Evolutionary conservation across 2,888 invertebrate genomes (phyloP).

Genomic region (Amphimallon solstitiale): DNA sequence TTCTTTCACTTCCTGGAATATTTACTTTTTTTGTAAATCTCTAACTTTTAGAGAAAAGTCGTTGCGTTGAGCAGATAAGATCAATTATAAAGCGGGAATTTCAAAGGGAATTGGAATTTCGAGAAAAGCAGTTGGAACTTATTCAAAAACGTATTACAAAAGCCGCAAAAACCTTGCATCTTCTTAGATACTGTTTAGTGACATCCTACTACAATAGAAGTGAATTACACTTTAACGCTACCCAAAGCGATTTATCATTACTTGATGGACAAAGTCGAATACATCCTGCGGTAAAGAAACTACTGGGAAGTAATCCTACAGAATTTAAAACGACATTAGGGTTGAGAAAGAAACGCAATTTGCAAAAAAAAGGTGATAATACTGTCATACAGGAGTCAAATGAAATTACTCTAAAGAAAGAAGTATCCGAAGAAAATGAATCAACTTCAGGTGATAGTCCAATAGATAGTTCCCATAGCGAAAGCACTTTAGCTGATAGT

Average conservation of each 20-base stretch:
- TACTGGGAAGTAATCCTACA: conserved; percentile 71
- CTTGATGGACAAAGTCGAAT: conserved; percentile 64
- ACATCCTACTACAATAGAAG: conserved; percentile 71
- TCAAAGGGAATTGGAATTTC: conserved; percentile 72
- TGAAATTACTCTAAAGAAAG: conserved; percentile 11
- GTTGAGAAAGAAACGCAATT: conserved; percentile 44
- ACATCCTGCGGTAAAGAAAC: conserved; percentile 81
- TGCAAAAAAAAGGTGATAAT: conserved; percentile 37
- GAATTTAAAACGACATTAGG: conserved; percentile 25
- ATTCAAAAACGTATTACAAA: conserved; percentile 74
- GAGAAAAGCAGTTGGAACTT: conserved; percentile 76
- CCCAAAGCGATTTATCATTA: conserved; percentile 54
- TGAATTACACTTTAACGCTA: conserved; percentile 62
- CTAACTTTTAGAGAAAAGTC: conserved; percentile 59
- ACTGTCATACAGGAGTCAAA: conserved; percentile 37
- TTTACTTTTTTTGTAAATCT: conserved; percentile 20
- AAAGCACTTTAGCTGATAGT: conserved; percentile 17
- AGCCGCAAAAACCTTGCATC: conserved; percentile 68
- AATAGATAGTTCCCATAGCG: conserved; percentile 22
- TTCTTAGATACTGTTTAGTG: conserved; percentile 69
- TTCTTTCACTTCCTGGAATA: conserved; percentile 2
- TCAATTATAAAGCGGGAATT: conserved; percentile 78
- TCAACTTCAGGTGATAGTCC: conserved; percentile 27
- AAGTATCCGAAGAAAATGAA: conserved; percentile 23
- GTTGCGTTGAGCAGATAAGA: conserved; percentile 71